Percentiles rank a stretch among this genome's conserved stretches.
Conservation (phyloP, 2,888 invertebrate genomes). For the Clusia tigrina region DNA sequence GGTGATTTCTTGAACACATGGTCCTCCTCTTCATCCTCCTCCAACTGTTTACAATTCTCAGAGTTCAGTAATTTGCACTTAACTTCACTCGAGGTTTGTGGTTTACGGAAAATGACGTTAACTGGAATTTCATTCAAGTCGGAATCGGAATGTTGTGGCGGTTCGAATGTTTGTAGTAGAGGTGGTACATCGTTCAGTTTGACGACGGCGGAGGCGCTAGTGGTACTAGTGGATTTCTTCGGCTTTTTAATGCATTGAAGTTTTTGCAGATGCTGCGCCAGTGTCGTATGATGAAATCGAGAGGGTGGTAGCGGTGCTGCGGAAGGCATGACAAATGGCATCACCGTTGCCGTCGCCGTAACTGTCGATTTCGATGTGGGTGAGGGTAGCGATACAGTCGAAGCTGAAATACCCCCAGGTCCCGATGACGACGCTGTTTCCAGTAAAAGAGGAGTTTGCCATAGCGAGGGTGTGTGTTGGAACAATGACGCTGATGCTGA, state of each 20-base stretch:
- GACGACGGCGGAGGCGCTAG: conserved; percentile 41
- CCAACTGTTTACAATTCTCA: no score
- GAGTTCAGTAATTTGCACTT: conserved; percentile 23
- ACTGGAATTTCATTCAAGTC: conserved; percentile 62
- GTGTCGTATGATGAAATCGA: conserved; percentile 61
- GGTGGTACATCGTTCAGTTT: neutral
- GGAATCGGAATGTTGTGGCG: conserved; percentile 58
- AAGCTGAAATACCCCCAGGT: conserved; percentile 48
- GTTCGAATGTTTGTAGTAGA: conserved; percentile 2
- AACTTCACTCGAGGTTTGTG: conserved; percentile 28
- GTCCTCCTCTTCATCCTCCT: conserved; percentile 2
- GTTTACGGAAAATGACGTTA: conserved; percentile 60
- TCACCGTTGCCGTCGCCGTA: conserved; percentile 48
- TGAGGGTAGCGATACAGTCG: conserved; percentile 49
- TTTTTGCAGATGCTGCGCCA: conserved; percentile 61
- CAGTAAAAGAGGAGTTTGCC: conserved; percentile 57
- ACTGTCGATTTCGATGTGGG: conserved; percentile 36
- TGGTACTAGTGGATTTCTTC: conserved; percentile 35
- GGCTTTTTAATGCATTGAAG: conserved; percentile 57
- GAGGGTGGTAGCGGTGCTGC: conserved; percentile 54
- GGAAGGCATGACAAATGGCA: conserved; percentile 48
- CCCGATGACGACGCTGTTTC: conserved; percentile 39
- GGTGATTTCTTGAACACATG: neutral
- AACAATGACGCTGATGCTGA: conserved; percentile 47
- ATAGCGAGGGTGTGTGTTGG: conserved; percentile 55